Percentiles rank a stretch among this genome's conserved stretches.
Conservation (phyloP, 2,888 invertebrate species). For the Pardosa pseudoannulata region DNA sequence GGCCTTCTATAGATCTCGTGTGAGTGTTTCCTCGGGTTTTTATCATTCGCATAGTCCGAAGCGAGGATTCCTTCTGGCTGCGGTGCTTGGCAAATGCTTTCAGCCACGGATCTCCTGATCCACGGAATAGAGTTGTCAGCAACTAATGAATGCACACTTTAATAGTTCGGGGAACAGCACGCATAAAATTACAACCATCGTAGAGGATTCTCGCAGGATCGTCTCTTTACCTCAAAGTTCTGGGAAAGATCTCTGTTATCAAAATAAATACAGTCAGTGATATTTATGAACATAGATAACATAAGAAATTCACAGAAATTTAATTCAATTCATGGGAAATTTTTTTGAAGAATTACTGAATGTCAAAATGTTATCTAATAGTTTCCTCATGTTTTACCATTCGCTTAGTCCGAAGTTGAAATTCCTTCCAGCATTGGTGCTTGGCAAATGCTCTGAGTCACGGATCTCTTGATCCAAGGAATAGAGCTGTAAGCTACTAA, state of each 20-base stretch:
- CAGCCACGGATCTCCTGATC: not conserved
- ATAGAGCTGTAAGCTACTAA: not conserved
- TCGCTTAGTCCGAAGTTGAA: not conserved
- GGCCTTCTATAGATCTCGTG: not conserved
- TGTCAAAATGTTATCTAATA: no score
- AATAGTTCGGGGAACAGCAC: no score
- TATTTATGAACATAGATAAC: no score
- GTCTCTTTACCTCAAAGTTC: no score
- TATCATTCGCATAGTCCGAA: not conserved
- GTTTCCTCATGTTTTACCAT: not conserved
- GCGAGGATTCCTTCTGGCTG: not conserved
- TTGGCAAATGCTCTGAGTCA: not conserved
- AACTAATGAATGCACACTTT: not conserved
- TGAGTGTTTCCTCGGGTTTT: not conserved
- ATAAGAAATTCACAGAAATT: no score
- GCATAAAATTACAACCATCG: no score
- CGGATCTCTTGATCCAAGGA: not conserved
- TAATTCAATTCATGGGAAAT: no score
- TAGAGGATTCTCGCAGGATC: no score
- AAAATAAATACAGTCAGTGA: no score
- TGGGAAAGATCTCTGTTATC: no score
- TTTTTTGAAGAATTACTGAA: no score
- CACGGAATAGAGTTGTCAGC: not conserved
- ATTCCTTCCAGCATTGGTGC: not conserved
- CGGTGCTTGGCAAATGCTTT: not conserved